A percentile compares a stretch with the other conserved stretches of the same genome.
Conservation (phyloP, 2,888 invertebrate genomes). For the Plusia festucae region DNA sequence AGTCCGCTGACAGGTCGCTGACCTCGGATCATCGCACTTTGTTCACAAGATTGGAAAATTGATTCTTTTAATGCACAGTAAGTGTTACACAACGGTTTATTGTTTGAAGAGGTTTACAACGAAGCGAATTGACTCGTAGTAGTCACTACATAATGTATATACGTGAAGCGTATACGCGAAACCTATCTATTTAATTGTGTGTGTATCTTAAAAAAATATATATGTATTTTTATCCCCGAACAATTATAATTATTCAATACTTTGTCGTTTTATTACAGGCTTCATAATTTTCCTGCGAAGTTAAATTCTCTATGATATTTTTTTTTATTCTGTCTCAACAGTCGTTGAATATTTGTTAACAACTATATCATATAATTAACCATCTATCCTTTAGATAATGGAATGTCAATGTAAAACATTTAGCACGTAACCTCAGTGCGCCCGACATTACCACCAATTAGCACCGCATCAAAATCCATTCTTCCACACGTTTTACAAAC, state of each 20-base stretch:
- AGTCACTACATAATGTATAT: not conserved
- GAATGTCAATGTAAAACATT: not conserved
- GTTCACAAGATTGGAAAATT: slow-evolving; percentile 38
- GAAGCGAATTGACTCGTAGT: not conserved
- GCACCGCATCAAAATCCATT: slow-evolving; percentile 29
- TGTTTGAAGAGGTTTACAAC: not conserved
- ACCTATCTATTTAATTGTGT: too few relatives aligned
- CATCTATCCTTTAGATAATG: not conserved
- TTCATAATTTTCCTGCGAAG: too few relatives aligned
- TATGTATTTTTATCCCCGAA: too few relatives aligned
- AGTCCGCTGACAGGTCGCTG: slow-evolving; percentile 30
- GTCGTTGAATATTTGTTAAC: too few relatives aligned
- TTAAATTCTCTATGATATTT: too few relatives aligned
- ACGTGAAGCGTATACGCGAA: too few relatives aligned
- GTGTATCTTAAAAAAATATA: too few relatives aligned
- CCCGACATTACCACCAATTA: slow-evolving; percentile 22
- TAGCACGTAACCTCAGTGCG: not conserved
- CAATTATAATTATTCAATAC: too few relatives aligned
- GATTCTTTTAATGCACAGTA: slow-evolving; percentile 25
- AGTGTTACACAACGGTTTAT: not conserved
- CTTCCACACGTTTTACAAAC: slow-evolving; percentile 41
- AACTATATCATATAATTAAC: not conserved
- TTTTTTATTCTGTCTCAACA: too few relatives aligned
- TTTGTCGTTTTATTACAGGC: too few relatives aligned
- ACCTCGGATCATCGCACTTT: slow-evolving; percentile 11